A percentile compares a stretch with the other conserved stretches of the same genome.
These are phyloP conservation scores for Sarcoramphus papa DNA, from an alignment of 2,797 vertebrate genomes.

Conservation along the genomic window DNA sequence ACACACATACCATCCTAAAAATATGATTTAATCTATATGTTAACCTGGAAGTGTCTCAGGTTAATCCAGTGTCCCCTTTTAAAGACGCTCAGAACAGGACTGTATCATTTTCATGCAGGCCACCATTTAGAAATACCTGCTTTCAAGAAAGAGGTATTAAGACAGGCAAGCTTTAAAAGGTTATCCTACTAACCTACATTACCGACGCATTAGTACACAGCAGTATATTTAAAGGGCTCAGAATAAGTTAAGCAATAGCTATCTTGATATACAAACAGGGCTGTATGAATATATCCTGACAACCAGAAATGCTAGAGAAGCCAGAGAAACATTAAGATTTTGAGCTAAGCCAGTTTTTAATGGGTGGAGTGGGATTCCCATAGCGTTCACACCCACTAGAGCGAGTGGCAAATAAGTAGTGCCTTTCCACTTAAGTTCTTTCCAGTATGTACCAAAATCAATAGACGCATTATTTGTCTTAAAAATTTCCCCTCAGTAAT, in stretches of 20 bases:
- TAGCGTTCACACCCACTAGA: conserved; percentile 32
- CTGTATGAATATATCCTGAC: not conserved
- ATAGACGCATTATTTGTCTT: not conserved
- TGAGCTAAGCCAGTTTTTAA: conserved; percentile 43
- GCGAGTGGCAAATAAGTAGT: conserved; percentile 19
- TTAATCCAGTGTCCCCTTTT: not conserved
- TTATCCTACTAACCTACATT: conserved; percentile 58
- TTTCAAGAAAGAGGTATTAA: conserved; percentile 4
- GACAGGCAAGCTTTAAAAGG: not conserved
- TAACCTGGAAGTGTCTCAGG: not conserved
- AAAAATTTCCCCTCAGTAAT: not conserved
- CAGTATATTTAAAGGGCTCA: not conserved
- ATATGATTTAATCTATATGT: rapidly evolving
- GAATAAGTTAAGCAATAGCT: not conserved
- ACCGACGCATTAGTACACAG: not conserved
- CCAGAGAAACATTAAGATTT: conserved; percentile 51
- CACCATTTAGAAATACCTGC: not conserved
- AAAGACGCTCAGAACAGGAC: not conserved
- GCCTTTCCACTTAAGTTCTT: not conserved
- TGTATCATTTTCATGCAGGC: not conserved
- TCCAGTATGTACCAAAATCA: not conserved
- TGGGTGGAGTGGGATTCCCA: conserved; percentile 54
- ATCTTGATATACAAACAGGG: conserved; percentile 11
- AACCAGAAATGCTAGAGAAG: conserved; percentile 43
- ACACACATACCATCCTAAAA: not conserved